Base-by-base conservation (phyloP, 2,888 invertebrate species). In the Priocnemis perturbator region DNA sequence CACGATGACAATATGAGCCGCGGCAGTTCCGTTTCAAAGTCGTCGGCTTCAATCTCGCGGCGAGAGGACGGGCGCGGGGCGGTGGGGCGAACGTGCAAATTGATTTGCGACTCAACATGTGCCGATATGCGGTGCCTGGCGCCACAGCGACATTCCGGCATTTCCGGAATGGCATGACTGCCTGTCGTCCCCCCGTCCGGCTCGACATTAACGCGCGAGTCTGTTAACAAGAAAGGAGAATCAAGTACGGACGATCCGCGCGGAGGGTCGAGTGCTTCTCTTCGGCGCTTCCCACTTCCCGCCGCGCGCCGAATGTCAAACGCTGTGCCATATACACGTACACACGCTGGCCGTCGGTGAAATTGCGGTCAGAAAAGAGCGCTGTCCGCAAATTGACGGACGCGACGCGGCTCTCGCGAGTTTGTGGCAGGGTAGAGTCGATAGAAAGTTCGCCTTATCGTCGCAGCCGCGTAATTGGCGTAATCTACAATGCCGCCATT, bases 101-200 rank as follows among this genome's bases (percentile, higher is more conserved):
- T 84, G 86, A 86, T 86, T 84, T 84, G 85, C 86, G 85, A 84
- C 79, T 80, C 71, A 77, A 72, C 79, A 76, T 80, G 80, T 78
- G 80, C 73, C 81, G 84, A 81, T 79, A 76, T 64, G 72, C 68
- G 73, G 72, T 72, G n/a, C 71, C 81, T 80, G 86, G 84, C 84
- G 84, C 86, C 83, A 78, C 81, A 77, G 74, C 82, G 81, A 77
- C 86, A 86, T 85, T 85, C 86, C 86, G 70, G 77, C 81, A 78
- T 86, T 86, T 86, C 86, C 86, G 86, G 86, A 85, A 85, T 83
- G 82, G 82, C 84, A 78, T 81, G 82, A 82, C 73, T 71, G 75
- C 74, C 70, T 61, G 71, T 66, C 64, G 72, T 79, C 70, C 63
- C 66, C 37, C 37, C 67, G 63, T 71, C 66, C 72, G 56, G 70